These are phyloP conservation scores for Omphaloscelis lunosa DNA, from an alignment of 2,888 invertebrate genomes.

Conservation along the genomic window DNA sequence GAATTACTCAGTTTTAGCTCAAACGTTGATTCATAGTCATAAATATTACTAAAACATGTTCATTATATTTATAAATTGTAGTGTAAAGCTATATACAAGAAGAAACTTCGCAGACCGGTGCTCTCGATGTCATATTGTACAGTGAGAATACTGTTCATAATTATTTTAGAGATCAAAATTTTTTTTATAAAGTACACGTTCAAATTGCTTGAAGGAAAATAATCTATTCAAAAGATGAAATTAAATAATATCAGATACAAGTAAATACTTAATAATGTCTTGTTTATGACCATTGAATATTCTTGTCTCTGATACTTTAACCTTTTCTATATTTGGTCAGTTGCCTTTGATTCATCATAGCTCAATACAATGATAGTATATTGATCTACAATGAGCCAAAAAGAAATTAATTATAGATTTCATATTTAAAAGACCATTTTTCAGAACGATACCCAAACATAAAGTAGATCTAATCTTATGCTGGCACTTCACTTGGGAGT, in stretches of 20 bases:
- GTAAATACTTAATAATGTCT: neutral
- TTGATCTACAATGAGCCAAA: constrained; percentile 16
- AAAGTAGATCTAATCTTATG: neutral
- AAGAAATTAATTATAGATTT: neutral
- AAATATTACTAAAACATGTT: constrained; percentile 52
- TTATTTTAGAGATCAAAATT: too few relatives aligned
- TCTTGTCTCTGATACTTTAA: neutral
- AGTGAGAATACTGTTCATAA: constrained; percentile 53
- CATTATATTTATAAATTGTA: constrained; percentile 35
- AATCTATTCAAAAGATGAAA: neutral
- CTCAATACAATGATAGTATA: constrained; percentile 5
- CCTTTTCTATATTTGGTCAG: neutral
- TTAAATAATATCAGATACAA: neutral
- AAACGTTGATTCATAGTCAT: too few relatives aligned
- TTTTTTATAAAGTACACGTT: constrained; percentile 13
- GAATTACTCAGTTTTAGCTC: too few relatives aligned
- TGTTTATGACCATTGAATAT: neutral
- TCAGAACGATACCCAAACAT: neutral
- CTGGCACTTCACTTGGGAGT: neutral
- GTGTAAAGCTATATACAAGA: constrained; percentile 85
- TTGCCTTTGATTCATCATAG: neutral
- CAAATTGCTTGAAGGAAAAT: neutral
- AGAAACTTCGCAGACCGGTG: constrained; percentile 76
- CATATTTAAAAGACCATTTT: neutral
- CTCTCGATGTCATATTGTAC: constrained; percentile 63